Conservation (phyloP, 2,888 invertebrate species). For the Crioceris asparagi region DNA sequence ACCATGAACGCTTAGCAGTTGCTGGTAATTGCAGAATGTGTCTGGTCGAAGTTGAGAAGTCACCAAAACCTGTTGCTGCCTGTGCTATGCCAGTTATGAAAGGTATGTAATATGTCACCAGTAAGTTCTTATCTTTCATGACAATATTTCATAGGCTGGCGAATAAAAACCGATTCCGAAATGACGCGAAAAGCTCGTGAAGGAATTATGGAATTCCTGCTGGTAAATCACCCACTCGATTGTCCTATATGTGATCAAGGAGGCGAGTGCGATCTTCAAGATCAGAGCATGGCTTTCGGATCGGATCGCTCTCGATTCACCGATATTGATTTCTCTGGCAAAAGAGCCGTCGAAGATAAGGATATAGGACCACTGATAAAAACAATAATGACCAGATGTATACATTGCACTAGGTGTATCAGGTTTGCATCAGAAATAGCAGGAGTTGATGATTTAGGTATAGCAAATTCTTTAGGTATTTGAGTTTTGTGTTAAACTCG, state of each 20-base stretch:
- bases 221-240: slow-evolving; percentile 97
- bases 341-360: slow-evolving; percentile 97
- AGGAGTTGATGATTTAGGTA: slow-evolving; percentile 85
- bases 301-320: slow-evolving; percentile 87
- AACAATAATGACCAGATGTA: slow-evolving; percentile 98
- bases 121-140: neutral
- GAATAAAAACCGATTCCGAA: slow-evolving; percentile 94
- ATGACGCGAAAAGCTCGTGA: slow-evolving; percentile 59
- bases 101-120: slow-evolving; percentile 35
- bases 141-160: slow-evolving; percentile 55
- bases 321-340: slow-evolving; percentile 84
- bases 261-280: slow-evolving; percentile 88
- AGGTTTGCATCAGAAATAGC: slow-evolving; percentile 99
- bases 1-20: slow-evolving; percentile 95
- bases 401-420: slow-evolving; percentile 97
- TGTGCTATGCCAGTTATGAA: slow-evolving; percentile 99
- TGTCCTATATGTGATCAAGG: slow-evolving; percentile 99
- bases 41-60: slow-evolving; percentile 97
- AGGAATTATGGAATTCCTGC: slow-evolving; percentile 97
- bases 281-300: slow-evolving; percentile 99
- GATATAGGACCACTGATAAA: slow-evolving; percentile 97
- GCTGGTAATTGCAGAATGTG: slow-evolving; percentile 99
- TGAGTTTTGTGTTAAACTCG: no score
- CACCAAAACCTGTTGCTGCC: slow-evolving; percentile 95
- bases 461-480: no score